Conservation (phyloP, 2,797 vertebrate species). For the Loriculus beryllinus region DNA sequence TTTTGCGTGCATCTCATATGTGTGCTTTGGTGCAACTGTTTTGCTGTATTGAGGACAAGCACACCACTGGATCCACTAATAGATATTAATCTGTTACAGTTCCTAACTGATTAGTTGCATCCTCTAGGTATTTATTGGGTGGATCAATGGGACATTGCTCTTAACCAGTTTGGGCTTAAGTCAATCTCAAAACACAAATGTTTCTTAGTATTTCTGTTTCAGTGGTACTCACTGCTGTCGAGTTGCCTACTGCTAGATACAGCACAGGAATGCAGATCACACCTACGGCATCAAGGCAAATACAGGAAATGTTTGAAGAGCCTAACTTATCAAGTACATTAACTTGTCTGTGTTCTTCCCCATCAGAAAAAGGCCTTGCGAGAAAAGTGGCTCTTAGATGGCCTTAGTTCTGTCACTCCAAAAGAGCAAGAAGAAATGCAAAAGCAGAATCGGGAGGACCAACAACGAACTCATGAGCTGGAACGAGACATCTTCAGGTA, state of each 20-base stretch:
- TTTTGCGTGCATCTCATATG: accelerated
- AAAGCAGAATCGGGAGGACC: conserved; percentile 84
- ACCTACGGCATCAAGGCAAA: background rate
- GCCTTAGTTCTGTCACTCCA: conserved; percentile 82
- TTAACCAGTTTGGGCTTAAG: background rate
- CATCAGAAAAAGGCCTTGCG: conserved; percentile 89
- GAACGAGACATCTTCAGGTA: conserved; percentile 89
- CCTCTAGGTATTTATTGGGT: background rate
- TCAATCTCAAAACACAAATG: background rate
- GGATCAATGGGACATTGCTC: background rate
- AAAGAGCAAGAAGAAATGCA: conserved; percentile 89
- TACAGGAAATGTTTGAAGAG: background rate
- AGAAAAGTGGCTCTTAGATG: conserved; percentile 96
- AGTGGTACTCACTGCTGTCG: background rate
- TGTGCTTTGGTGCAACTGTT: background rate
- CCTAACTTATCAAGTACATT: background rate
- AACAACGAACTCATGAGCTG: conserved; percentile 80
- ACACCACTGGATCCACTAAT: background rate
- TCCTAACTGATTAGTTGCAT: background rate
- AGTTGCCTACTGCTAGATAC: background rate
- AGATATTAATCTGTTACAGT: background rate
- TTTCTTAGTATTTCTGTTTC: background rate
- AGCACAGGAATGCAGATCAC: background rate
- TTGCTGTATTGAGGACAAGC: background rate
- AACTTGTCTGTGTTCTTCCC: background rate